Evolutionary conservation across 2,888 invertebrate genomes (phyloP).

Genomic region (Pyrocoelia pectoralis): DNA sequence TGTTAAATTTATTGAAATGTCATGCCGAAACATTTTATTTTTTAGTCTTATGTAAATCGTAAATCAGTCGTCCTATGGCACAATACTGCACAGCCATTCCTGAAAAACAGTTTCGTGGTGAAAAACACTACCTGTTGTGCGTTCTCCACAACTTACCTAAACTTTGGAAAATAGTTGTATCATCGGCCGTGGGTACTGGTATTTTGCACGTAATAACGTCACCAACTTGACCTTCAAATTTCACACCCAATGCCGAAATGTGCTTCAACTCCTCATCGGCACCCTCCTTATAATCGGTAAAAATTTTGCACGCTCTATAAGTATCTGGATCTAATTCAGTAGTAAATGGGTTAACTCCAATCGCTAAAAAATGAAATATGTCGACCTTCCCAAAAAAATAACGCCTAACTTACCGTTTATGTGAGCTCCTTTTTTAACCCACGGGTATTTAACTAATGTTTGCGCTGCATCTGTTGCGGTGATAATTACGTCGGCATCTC

Average conservation of each 20-base stretch:
- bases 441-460: constrained; percentile 63
- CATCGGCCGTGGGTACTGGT: constrained; percentile 47
- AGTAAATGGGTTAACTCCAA: constrained; percentile 63
- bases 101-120: too few species aligned
- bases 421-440: constrained; percentile 65
- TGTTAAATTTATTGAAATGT: too few species aligned
- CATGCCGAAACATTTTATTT: too few species aligned
- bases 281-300: constrained; percentile 64
- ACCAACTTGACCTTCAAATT: constrained; percentile 66
- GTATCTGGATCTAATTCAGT: constrained; percentile 65
- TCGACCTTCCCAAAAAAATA: too few species aligned
- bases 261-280: constrained; percentile 64
- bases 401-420: constrained; percentile 66
- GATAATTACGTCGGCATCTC: constrained; percentile 68
- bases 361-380: constrained; percentile 64
- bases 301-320: constrained; percentile 62
- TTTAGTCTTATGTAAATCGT: constrained; percentile 43
- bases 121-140: too few species aligned
- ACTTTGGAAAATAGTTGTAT: constrained; percentile 68
- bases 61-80: constrained; percentile 65
- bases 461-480: constrained; percentile 64
- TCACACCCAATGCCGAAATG: constrained; percentile 60
- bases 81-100: constrained; percentile 71
- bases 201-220: constrained; percentile 60
- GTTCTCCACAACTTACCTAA: constrained; percentile 67